Base-by-base conservation (phyloP, 2,113 vertebrate species). In the Chaetura pelagica region DNA sequence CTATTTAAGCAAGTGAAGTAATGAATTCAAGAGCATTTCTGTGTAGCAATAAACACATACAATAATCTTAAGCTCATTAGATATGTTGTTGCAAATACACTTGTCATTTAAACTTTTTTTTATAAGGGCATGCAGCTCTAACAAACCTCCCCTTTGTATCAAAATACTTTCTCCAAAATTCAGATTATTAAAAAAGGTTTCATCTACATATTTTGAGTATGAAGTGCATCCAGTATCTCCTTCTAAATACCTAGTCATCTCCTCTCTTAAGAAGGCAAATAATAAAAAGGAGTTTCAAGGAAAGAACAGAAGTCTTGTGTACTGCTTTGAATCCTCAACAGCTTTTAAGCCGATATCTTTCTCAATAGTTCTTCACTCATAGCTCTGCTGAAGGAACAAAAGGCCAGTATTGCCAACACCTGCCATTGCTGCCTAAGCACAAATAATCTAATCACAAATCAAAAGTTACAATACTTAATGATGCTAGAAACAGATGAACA, bases 111-210 rank as follows among this genome's bases (percentile, higher is more conserved):
- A 77, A 74, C 14, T 24, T 9, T 6, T 34, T 54, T 72, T n/a
- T 9, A 38, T 48, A 74, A 34, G 5, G 35, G 29, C 35, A 30
- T 7, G n/a, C 17, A 62, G 61, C 26, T 75, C 27, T 79, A 75
- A 74, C 1, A 42, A n/a, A 72, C 15, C 9, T 59, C 24, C 6
- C 27, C 2, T 7, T 2, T 68, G 10, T 1, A 3, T 16, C 4
- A 63, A 87, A 80, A 30, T 22, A 15, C 12, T 21, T 40, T 14
- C 48, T 87, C 64, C 64, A 67, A 81, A 75, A 72, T 6, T 48
- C 7, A 12, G 20, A 15, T 23, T 34, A 44, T 34, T 58, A 54
- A 62, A 38, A 62, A 67, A 48, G 3, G 1, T 7, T 52, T 71
- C 79, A 23, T 35, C 42, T 58, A 40, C 7, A 58, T 5, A 38